Evolutionary conservation across 1,140 invertebrate genomes (phyloP).

Genomic region (Hesperophylax magnus): DNA sequence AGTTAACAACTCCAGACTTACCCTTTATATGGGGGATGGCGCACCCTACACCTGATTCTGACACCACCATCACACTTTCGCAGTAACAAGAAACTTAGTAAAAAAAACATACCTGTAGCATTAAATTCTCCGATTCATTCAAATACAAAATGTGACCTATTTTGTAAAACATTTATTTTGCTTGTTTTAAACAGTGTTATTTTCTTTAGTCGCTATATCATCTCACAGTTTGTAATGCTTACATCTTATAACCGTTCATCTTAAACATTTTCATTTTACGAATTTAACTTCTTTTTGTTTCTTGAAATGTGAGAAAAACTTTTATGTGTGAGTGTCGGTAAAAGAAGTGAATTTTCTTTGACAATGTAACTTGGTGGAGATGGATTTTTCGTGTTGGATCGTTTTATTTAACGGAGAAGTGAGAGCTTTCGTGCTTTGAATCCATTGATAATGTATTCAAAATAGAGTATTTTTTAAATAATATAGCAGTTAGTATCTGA

Average conservation of each 20-base stretch:
- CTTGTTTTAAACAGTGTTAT: background rate
- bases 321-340: background rate
- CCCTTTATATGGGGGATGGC: background rate
- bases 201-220: background rate
- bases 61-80: background rate
- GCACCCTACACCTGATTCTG: background rate
- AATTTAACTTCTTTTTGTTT: constrained; percentile 16
- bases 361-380: background rate
- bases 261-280: background rate
- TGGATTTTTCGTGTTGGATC: constrained; percentile 16
- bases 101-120: background rate
- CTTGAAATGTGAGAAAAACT: background rate
- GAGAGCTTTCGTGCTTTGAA: background rate
- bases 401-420: constrained; percentile 17
- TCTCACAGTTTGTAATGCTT: background rate
- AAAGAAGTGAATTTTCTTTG: background rate
- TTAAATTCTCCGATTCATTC: background rate
- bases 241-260: background rate
- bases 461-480: no score
- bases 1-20: background rate
- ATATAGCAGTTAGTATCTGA: no score
- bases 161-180: background rate
- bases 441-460: no score
- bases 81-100: background rate
- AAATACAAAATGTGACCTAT: background rate